Conservation (phyloP, 2,888 invertebrate genomes). For the Mimumesa dahlbomi region DNA sequence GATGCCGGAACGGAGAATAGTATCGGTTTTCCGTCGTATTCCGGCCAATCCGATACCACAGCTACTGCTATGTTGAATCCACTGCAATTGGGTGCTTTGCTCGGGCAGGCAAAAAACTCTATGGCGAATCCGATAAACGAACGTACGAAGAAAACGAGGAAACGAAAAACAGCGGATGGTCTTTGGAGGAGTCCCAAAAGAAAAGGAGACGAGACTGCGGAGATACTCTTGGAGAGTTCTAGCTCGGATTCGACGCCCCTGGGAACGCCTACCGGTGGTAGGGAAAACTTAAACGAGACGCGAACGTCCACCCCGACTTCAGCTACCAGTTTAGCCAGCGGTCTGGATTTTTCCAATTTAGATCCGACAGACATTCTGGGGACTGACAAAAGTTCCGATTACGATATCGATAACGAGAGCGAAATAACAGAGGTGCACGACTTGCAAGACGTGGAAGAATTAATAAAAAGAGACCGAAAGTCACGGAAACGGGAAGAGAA, state of each 20-base stretch:
- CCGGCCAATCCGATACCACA: constrained; percentile 79
- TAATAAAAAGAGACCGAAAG: constrained; percentile 83
- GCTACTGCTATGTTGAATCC: constrained; percentile 76
- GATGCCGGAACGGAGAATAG: constrained; percentile 81
- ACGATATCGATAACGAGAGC: constrained; percentile 82
- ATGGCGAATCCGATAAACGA: constrained; percentile 76
- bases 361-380: constrained; percentile 84
- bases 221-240: constrained; percentile 84
- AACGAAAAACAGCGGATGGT: constrained; percentile 84
- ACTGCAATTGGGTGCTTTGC: constrained; percentile 74
- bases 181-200: constrained; percentile 85
- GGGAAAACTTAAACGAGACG: constrained; percentile 80
- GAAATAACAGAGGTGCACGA: constrained; percentile 83
- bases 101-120: constrained; percentile 74
- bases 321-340: constrained; percentile 68
- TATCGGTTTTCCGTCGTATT: constrained; percentile 80
- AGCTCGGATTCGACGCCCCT: constrained; percentile 84
- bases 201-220: constrained; percentile 81
- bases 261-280: constrained; percentile 81
- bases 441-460: constrained; percentile 83
- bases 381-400: constrained; percentile 82
- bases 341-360: constrained; percentile 84
- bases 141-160: constrained; percentile 82
- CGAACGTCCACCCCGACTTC: constrained; percentile 82
- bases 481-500: constrained; percentile 83